Evolutionary conservation across 1,140 invertebrate species (phyloP).

Genomic region (Drosophila hydei): DNA sequence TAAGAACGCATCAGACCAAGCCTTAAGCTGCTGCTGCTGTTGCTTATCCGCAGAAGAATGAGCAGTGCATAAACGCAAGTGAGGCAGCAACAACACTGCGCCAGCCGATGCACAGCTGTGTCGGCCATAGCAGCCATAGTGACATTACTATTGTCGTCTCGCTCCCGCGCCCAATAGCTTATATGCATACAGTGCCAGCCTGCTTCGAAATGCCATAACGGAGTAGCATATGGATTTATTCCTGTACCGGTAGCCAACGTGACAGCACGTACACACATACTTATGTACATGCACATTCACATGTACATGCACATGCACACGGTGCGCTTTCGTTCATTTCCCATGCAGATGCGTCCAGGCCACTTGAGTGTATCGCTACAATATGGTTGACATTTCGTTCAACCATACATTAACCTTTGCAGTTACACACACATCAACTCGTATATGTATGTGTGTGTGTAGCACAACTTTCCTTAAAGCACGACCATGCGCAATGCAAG

Average conservation of each 20-base stretch:
- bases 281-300: conserved; percentile 16
- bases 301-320: conserved; percentile 2
- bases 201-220: background rate
- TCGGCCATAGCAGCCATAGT: conserved; percentile 10
- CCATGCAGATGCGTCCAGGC: conserved; percentile 15
- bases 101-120: conserved; percentile 29
- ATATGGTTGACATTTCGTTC: conserved; percentile 38
- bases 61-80: conserved; percentile 55
- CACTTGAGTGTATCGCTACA: conserved; percentile 18
- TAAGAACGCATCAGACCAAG: too few species aligned
- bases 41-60: conserved; percentile 44
- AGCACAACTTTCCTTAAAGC: background rate
- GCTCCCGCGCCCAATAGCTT: conserved; percentile 7
- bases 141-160: conserved; percentile 27
- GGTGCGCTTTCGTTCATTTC: background rate
- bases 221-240: conserved; percentile 41
- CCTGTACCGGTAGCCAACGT: conserved; percentile 33
- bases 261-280: conserved; percentile 32
- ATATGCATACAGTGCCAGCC: background rate
- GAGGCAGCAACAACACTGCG: conserved; percentile 51
- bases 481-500: conserved; percentile 59
- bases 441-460: background rate
- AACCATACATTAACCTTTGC: conserved; percentile 1
- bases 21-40: conserved; percentile 19
- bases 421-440: background rate